A percentile compares a stretch with the other conserved stretches of the same genome.
phyloP scores from a whole-genome alignment of 2,113 vertebrate genomes.

The Capra hircus region DNA sequence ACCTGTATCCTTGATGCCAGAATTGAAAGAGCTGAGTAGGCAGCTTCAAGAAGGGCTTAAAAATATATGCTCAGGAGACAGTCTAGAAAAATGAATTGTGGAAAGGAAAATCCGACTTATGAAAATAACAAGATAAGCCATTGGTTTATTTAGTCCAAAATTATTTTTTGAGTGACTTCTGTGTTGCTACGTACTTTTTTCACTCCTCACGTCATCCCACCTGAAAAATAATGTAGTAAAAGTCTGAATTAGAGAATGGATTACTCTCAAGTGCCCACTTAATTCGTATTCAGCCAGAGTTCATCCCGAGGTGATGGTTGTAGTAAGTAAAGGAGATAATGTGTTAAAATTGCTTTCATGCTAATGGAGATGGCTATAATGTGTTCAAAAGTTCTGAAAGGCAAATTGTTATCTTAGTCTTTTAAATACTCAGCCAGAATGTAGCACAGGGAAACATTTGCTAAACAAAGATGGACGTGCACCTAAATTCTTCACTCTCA shows the following conservation, averaged over 20 bases:
- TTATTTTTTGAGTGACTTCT: not conserved
- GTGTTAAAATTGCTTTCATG: conserved; percentile 24
- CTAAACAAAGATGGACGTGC: not conserved
- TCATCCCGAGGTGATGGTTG: not conserved
- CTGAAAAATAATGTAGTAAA: not conserved
- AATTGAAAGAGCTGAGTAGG: not conserved
- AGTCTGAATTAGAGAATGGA: not conserved
- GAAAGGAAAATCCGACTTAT: not conserved
- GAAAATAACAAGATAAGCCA: not conserved
- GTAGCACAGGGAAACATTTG: not conserved
- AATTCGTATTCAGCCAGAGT: not conserved
- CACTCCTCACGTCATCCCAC: not conserved
- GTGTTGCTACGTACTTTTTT: not conserved
- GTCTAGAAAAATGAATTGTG: not conserved
- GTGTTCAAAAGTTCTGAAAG: not conserved
- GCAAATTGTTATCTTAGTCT: not conserved
- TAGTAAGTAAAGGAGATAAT: not conserved
- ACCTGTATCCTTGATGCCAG: not conserved
- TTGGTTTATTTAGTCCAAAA: not conserved
- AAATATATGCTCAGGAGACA: not conserved
- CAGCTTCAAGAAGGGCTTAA: not conserved
- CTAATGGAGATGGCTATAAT: not conserved
- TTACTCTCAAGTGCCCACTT: not conserved
- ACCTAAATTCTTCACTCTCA: not conserved
- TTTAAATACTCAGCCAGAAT: conserved; percentile 36